These are phyloP conservation scores for Sinocyclocheilus grahami DNA, from an alignment of 2,113 vertebrate genomes.

Conservation along the genomic window DNA sequence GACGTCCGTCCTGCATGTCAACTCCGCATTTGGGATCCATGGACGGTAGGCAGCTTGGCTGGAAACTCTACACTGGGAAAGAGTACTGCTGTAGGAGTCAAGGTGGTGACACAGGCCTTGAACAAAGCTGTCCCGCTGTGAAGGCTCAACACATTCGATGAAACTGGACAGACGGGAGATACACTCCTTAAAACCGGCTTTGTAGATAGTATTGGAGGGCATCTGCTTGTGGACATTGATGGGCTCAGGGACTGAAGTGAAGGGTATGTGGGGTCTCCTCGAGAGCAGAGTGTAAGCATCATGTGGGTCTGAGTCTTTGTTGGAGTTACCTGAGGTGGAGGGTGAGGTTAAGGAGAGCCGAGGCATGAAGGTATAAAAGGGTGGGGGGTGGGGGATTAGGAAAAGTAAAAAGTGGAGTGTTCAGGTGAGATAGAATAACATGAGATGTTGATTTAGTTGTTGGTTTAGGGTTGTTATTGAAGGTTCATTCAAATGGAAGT, in stretches of 20 bases:
- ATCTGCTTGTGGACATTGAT: background rate
- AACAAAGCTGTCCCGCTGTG: constrained; percentile 49
- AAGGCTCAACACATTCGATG: constrained; percentile 55
- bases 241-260: constrained; percentile 21
- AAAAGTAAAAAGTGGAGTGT: background rate
- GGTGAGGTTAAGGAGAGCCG: background rate
- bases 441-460: background rate
- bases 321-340: constrained; percentile 17
- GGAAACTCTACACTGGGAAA: constrained; percentile 31
- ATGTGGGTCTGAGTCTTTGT: constrained; percentile 21
- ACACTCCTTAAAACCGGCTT: constrained; percentile 59
- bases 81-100: constrained; percentile 34
- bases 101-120: constrained; percentile 53
- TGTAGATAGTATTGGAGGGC: constrained; percentile 51
- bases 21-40: constrained; percentile 24
- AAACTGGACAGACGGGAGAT: constrained; percentile 52
- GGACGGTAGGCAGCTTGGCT: constrained; percentile 30
- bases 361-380: background rate
- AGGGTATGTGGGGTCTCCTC: constrained; percentile 2
- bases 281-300: background rate
- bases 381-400: background rate
- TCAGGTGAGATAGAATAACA: background rate
- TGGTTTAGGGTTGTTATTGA: background rate
- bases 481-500: background rate
- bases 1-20: background rate